Evolutionary conservation across 1,140 invertebrate species (phyloP), one percentile per base, ranked within the genome.

Genomic region (Ooceraea biroi): DNA sequence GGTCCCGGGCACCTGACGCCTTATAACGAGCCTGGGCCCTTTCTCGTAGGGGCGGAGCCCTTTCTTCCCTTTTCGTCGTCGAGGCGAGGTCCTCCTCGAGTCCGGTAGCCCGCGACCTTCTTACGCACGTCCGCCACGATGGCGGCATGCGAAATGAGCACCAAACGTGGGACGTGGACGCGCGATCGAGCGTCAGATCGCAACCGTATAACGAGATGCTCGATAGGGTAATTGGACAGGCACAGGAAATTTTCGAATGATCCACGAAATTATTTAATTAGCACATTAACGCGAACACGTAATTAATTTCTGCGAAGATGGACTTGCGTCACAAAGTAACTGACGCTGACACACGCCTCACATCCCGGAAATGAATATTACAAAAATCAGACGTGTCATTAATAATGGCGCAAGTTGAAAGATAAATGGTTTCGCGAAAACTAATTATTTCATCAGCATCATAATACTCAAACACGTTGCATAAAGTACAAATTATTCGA

Each of bases 1-100:
- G 89, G 89, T 89, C 66, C 58, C 63, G 12, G 89, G 83, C 89
- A 90, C 89, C 89, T 90, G 89, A 90, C 89, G 87, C 87, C 84
- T 88, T 90, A 77, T 74, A 91, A 90, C 89, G 83, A 90, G 84
- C 80, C 58, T 52, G 61, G 46, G 50, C 50, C 77, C 60, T 61
- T 60, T 77, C 17, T 73, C 36, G 41, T 61, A 82, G 41, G 71
- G 86, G 82, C 76, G 85, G 83, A 58, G 68, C 86, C 86, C 88
- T 60, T 80, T 83, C 69, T 63, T 63, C 55, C 84, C 88, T 88
- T 87, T 89, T 88, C 88, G 88, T 88, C 84, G 73, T 85, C 73
- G 55, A 61, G 41, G 65, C 68, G 80, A 27, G 25, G 25, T 85
- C 41, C 74, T 78, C 55, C 57, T 27, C 58, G 65, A 77, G 46